phyloP scores from a whole-genome alignment of 2,113 vertebrate species.

The Erpornis zantholeuca region DNA sequence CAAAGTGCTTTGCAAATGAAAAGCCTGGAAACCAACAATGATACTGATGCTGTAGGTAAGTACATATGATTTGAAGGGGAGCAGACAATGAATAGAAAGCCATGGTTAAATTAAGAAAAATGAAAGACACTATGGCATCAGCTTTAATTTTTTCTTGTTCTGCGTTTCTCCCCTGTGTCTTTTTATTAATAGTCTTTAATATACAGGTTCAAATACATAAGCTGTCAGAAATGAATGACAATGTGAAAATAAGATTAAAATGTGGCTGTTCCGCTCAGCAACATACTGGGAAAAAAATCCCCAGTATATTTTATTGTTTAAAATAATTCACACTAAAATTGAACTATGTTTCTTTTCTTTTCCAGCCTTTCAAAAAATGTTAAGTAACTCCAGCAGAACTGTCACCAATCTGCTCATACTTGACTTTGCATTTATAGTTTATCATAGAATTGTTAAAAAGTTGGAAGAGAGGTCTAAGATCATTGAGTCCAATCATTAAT shows the following conservation, averaged over 20 bases:
- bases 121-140: not conserved
- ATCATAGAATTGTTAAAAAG: not conserved
- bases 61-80: not conserved
- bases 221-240: not conserved
- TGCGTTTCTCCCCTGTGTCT: not conserved
- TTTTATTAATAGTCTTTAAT: not conserved
- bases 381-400: not conserved
- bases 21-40: not conserved
- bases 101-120: not conserved
- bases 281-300: not conserved
- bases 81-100: not conserved
- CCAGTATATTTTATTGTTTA: not conserved
- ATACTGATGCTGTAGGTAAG: not conserved
- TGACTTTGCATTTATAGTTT: not conserved
- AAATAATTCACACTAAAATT: not conserved
- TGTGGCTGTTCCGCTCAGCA: not conserved
- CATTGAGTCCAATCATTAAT: not conserved
- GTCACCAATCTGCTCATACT: not conserved
- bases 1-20: constrained; percentile 1
- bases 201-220: not conserved
- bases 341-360: not conserved
- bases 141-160: not conserved
- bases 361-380: not conserved
- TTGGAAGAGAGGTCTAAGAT: not conserved
- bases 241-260: not conserved